phyloP scores from a whole-genome alignment of 2,888 invertebrate genomes.

The Troglohyphantes excavatus region DNA sequence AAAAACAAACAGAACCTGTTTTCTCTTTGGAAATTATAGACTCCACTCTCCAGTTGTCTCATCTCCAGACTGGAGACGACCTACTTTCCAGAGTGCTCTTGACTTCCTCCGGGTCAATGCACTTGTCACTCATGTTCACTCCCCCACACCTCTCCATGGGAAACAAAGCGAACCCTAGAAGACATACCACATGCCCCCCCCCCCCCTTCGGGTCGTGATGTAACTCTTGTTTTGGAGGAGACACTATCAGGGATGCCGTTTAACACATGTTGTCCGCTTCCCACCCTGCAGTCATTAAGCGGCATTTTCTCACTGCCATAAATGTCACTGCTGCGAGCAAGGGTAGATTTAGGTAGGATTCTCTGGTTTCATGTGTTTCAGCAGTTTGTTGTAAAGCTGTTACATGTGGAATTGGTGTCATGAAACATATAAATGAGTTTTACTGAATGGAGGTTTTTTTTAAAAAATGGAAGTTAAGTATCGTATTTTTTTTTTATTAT shows the following conservation, averaged over 20 bases:
- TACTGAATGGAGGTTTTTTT: too few species aligned
- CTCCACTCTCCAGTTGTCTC: constrained; percentile 16
- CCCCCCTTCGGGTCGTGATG: constrained; percentile 33
- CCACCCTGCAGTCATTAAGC: constrained; percentile 17
- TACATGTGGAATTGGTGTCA: background rate
- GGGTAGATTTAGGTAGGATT: background rate
- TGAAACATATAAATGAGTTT: too few species aligned
- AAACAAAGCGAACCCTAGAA: constrained; percentile 41
- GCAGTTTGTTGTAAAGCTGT: background rate
- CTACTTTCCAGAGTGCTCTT: constrained; percentile 59
- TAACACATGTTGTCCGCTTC: constrained; percentile 37
- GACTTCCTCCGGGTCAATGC: constrained; percentile 63
- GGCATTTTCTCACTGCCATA: constrained; percentile 48
- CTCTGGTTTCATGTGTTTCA: background rate
- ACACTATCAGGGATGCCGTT: constrained; percentile 38
- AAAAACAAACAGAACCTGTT: constrained; percentile 70
- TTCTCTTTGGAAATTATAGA: constrained; percentile 16
- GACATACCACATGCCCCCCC: constrained; percentile 17
- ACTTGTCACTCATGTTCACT: constrained; percentile 67
- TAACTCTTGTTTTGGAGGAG: constrained; percentile 34
- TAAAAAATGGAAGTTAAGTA: too few species aligned
- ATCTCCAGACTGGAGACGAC: constrained; percentile 62
- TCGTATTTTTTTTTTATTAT: too few species aligned
- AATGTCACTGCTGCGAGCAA: constrained; percentile 34
- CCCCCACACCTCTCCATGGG: constrained; percentile 40